A percentile compares a stretch with the other conserved stretches of the same genome.
Evolutionary conservation across 1,140 invertebrate species (phyloP).

Genomic region (Leptonema lineaticorne): DNA sequence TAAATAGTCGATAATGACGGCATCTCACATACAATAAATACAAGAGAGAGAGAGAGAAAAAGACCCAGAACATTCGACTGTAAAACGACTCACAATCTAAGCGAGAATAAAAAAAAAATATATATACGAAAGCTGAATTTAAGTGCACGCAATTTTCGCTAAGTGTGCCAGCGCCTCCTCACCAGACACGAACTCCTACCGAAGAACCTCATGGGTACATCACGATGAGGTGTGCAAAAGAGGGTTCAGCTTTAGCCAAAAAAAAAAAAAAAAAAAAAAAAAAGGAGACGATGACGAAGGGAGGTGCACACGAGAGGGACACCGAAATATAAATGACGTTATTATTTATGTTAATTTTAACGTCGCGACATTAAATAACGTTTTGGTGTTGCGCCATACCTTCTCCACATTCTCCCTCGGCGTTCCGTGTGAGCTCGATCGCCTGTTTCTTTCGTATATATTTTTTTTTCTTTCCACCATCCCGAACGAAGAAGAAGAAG

Average conservation of each 20-base stretch:
- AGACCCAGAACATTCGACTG: not conserved
- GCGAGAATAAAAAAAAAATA: slow-evolving; percentile 9
- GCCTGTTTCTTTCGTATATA: slow-evolving; percentile 15
- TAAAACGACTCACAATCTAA: slow-evolving; percentile 10
- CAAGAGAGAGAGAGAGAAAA: not conserved
- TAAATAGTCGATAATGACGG: too few species aligned
- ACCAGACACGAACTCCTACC: slow-evolving; percentile 8
- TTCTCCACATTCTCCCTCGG: slow-evolving; percentile 26
- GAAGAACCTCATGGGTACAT: too few species aligned
- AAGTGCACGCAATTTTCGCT: slow-evolving; percentile 42
- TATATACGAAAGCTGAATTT: slow-evolving; percentile 41
- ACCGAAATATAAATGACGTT: slow-evolving; percentile 43
- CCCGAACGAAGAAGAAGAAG: too few species aligned
- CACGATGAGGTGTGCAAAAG: too few species aligned
- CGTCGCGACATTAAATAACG: slow-evolving; percentile 42
- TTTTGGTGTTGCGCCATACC: slow-evolving; percentile 40
- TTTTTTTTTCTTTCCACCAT: too few species aligned
- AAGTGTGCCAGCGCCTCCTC: slow-evolving; percentile 34
- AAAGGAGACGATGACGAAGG: too few species aligned
- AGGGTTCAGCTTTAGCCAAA: too few species aligned
- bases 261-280: too few species aligned
- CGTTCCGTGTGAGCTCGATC: not conserved
- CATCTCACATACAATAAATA: too few species aligned
- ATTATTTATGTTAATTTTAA: slow-evolving; percentile 44
- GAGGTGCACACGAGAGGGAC: not conserved